Evolutionary conservation across 1,140 invertebrate genomes (phyloP), one percentile per base, ranked within the genome.

Genomic region (Orussus abietinus): DNA sequence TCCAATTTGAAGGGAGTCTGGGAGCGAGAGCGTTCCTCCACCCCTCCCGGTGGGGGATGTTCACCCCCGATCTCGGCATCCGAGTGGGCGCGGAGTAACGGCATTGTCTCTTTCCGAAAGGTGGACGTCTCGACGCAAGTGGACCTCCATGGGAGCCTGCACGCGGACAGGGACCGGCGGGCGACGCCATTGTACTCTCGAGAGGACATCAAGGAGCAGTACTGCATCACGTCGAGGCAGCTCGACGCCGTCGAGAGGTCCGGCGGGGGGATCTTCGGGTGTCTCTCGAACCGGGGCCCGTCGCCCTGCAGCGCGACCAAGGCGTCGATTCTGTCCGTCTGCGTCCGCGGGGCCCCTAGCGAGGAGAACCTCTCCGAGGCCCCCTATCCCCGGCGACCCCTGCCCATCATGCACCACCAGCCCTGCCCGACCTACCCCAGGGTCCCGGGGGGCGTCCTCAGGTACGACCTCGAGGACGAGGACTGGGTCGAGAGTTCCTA

Each of bases 191-290:
- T 90, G 49, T 93, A 93, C 73, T 92, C 89, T 15, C 85, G 90
- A 55, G 88, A 92, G 69, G 90, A 92, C 64, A 89, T 90, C 47
- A 75, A 84, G 25, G 88, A 90, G 57, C 87, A 94, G 66, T 95
- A 95, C 74, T 95, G 92, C 74, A 90, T 95, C 70, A 93, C 87
- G 57, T 87, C 85, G 65, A 83, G 90, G 58, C 89, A 92, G 66
- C 71, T 93, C 62, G 84, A 88, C 62, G 86, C 88, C 41, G 80
- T 95, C 49, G 90, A 94, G 63, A 76, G 82, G 77, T 65, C 82
- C 73, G 62, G 84, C 53, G 79, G 83, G 41, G 76, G 84, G 44
- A 83, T 91, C 55, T 89, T 91, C 66, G 88, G 90, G 49, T 93
- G 90, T 66, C 75, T 92, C 45, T 90, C 88, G 13, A 67, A 64